These are phyloP conservation scores for Ichneumoninae sp. DNA, from an alignment of 2,888 invertebrate genomes.

Conservation along the genomic window DNA sequence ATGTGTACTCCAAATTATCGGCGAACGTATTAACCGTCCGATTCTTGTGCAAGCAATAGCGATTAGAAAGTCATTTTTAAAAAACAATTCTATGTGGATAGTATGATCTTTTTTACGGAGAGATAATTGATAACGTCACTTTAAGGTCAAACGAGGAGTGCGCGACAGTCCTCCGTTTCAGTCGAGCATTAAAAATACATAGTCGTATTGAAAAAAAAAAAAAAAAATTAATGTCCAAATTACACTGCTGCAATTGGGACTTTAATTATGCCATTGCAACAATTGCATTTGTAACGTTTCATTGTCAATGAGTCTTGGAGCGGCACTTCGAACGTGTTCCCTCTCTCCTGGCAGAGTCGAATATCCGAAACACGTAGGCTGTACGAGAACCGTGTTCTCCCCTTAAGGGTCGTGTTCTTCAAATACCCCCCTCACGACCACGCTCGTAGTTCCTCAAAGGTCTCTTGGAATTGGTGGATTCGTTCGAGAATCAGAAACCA, in stretches of 20 bases:
- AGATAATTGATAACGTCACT: no score
- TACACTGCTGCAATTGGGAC: neutral
- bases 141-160: no score
- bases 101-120: no score
- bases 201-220: neutral
- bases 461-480: conserved; percentile 65
- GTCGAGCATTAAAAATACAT: neutral
- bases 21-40: neutral
- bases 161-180: no score
- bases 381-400: neutral
- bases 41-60: neutral
- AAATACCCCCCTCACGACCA: conserved; percentile 14
- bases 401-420: conserved; percentile 39
- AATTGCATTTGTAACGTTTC: neutral
- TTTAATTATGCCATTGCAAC: neutral
- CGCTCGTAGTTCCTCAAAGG: conserved; percentile 32
- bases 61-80: no score
- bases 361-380: neutral
- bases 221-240: neutral
- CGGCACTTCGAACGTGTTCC: neutral
- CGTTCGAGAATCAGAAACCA: conserved; percentile 63
- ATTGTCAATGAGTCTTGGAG: neutral
- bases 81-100: no score
- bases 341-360: neutral
- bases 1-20: neutral